phyloP scores from a whole-genome alignment of 1,140 invertebrate genomes.

The Acromyrmex echinatior region DNA sequence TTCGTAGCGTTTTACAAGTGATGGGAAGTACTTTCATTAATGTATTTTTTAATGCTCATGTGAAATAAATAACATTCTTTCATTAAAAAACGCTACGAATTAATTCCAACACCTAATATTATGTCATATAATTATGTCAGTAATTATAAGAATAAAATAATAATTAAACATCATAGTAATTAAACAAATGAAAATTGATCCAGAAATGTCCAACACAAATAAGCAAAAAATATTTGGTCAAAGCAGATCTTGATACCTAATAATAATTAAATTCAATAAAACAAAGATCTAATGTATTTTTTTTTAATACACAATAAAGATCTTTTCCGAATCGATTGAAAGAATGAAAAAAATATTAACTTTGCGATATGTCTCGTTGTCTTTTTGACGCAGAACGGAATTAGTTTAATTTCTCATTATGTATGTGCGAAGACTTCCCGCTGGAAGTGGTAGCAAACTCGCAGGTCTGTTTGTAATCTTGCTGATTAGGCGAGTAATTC shows the following conservation, averaged over 20 bases:
- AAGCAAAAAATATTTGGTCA: too few relatives aligned
- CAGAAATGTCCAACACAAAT: too few relatives aligned
- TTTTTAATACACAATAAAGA: background rate
- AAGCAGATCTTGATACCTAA: too few relatives aligned
- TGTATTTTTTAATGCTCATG: too few relatives aligned
- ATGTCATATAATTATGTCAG: background rate
- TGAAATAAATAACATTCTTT: too few relatives aligned
- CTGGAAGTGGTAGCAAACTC: conserved; percentile 76
- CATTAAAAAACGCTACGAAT: too few relatives aligned
- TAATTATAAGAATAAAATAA: background rate
- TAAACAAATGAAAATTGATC: too few relatives aligned
- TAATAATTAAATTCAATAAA: conserved; percentile 8
- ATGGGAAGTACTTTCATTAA: too few relatives aligned
- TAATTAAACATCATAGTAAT: too few relatives aligned
- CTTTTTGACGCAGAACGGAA: background rate
- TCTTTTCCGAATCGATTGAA: background rate
- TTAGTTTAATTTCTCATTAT: conserved; percentile 25
- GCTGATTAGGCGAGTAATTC: conserved; percentile 74
- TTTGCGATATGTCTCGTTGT: background rate
- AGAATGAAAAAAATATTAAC: background rate
- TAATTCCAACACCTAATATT: too few relatives aligned
- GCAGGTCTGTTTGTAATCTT: conserved; percentile 70
- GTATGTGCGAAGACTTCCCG: conserved; percentile 22
- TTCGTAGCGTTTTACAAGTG: too few relatives aligned
- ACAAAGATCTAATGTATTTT: background rate